Percentiles rank a stretch among this genome's conserved stretches.
These are phyloP conservation scores for Sarcophilus harrisii DNA, from an alignment of 2,797 vertebrate genomes.

Conservation along the genomic window DNA sequence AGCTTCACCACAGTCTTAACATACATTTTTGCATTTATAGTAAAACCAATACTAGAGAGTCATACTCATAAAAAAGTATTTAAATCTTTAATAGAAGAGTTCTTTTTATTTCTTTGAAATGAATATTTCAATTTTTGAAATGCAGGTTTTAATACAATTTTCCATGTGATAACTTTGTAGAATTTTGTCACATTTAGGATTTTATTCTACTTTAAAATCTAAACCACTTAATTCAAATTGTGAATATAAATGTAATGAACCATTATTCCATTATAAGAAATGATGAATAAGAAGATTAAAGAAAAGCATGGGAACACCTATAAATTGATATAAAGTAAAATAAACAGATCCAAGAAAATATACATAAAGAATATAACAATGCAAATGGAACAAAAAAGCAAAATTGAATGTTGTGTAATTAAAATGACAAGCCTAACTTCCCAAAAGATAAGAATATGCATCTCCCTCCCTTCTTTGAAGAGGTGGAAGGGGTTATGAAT, in stretches of 20 bases:
- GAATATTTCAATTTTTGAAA: constrained; percentile 37
- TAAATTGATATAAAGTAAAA: neutral
- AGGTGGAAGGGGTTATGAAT: neutral
- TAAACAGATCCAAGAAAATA: neutral
- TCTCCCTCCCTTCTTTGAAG: neutral
- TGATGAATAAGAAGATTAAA: neutral
- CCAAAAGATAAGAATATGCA: neutral
- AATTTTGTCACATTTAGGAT: neutral
- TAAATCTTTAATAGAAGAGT: constrained; percentile 24
- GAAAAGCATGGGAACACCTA: neutral
- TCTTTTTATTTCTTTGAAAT: constrained; percentile 38
- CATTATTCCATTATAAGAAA: neutral
- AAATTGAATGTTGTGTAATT: neutral
- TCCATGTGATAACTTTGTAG: neutral
- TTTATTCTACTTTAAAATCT: constrained; percentile 4
- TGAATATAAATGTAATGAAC: neutral
- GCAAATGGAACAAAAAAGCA: neutral
- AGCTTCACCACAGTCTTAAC: neutral
- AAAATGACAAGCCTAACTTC: neutral
- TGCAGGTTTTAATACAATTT: constrained; percentile 1
- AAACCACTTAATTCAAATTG: neutral
- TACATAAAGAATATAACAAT: neutral
- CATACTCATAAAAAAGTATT: neutral
- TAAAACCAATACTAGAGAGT: neutral
- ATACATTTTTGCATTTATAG: neutral